Evolutionary conservation across 2,113 vertebrate species (phyloP).

Genomic region (Mesocricetus auratus): DNA sequence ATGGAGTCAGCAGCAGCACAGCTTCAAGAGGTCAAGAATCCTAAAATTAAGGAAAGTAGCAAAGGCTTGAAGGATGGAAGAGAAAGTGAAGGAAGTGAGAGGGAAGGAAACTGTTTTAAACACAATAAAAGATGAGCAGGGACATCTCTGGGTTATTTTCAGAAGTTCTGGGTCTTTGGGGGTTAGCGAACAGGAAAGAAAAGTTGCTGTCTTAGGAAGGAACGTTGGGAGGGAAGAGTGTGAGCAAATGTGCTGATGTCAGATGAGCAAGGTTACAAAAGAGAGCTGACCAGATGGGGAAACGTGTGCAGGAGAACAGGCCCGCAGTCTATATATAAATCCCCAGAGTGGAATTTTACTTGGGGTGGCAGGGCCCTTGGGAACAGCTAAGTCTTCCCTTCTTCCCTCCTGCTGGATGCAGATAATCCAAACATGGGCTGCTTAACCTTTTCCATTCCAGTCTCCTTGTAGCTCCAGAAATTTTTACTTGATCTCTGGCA

Average conservation of each 20-base stretch:
- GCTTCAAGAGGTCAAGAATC: background rate
- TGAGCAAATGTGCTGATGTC: constrained; percentile 61
- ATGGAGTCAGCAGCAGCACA: background rate
- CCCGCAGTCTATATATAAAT: background rate
- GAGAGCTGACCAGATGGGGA: constrained; percentile 34
- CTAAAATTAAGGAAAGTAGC: background rate
- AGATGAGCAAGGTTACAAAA: constrained; percentile 53
- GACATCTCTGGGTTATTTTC: background rate
- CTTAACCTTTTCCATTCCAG: background rate
- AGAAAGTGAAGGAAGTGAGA: background rate
- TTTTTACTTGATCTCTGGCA: background rate
- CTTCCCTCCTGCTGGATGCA: background rate
- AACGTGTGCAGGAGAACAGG: background rate
- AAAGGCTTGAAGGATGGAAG: background rate
- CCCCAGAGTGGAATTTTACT: constrained; percentile 48
- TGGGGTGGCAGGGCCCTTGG: background rate
- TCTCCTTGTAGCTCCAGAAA: background rate
- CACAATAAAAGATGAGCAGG: background rate
- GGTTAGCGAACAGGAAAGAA: background rate
- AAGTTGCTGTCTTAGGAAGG: background rate
- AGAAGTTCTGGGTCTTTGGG: background rate
- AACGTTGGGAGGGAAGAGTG: background rate
- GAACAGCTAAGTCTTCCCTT: background rate
- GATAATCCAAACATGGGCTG: background rate
- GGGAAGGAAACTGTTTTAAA: background rate